Percentiles rank a stretch among this genome's conserved stretches.
Evolutionary conservation across 1,140 invertebrate species (phyloP).

Genomic region (Ridgeia piscesae): DNA sequence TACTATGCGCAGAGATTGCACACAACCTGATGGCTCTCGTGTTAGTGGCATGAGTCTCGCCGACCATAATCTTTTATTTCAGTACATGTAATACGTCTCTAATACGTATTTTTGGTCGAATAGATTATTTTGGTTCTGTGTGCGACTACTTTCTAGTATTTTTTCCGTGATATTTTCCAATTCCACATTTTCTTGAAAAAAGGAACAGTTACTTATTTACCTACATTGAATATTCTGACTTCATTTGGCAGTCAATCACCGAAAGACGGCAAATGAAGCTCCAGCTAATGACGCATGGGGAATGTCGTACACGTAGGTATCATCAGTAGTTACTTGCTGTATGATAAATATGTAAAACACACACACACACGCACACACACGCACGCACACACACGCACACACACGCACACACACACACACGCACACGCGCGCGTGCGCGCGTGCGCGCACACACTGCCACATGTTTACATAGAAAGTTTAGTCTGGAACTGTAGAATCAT

Average conservation of each 20-base stretch:
- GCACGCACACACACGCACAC: not conserved
- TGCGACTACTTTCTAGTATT: too few species aligned
- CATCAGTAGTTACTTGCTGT: not conserved
- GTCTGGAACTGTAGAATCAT: too few species aligned
- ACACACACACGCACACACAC: not conserved
- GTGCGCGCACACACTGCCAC: too few species aligned
- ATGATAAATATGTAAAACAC: not conserved
- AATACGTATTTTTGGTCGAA: too few species aligned
- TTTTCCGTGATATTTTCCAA: not conserved
- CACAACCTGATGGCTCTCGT: too few species aligned
- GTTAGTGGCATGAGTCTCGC: too few species aligned
- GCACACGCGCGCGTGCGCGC: not conserved
- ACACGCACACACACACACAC: not conserved
- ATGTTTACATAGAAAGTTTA: too few species aligned
- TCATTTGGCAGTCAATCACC: not conserved
- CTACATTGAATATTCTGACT: not conserved
- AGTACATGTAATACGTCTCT: too few species aligned
- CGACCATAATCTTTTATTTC: too few species aligned
- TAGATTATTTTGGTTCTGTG: too few species aligned
- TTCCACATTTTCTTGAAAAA: not conserved
- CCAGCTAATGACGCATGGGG: not conserved
- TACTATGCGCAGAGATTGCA: too few species aligned
- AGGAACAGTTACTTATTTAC: not conserved
- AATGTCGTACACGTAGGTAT: not conserved
- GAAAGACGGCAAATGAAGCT: not conserved